Evolutionary conservation across 1,140 invertebrate genomes (phyloP).

Genomic region (Atta cephalotes): DNA sequence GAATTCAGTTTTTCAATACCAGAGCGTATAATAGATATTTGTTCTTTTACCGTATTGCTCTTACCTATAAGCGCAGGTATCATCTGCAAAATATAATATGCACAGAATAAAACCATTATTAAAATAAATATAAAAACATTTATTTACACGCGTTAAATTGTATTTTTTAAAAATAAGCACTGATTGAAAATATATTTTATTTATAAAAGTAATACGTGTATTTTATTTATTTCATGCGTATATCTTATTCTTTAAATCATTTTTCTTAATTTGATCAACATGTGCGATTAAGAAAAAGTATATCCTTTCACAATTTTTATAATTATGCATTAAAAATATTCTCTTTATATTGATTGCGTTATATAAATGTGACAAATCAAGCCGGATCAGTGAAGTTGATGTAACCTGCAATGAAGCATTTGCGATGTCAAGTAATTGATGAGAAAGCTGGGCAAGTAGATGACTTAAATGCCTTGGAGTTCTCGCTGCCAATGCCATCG

Average conservation of each 20-base stretch:
- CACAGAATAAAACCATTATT: neutral
- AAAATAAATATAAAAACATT: neutral
- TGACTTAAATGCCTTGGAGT: slow-evolving; percentile 84
- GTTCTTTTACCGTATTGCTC: slow-evolving; percentile 62
- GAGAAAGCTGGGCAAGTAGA: slow-evolving; percentile 77
- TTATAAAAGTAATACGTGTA: neutral
- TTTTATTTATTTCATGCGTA: neutral
- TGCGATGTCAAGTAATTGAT: slow-evolving; percentile 77
- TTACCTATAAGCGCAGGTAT: slow-evolving; percentile 72
- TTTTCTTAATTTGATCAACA: neutral
- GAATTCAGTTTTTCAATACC: slow-evolving; percentile 79
- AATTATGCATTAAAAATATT: neutral
- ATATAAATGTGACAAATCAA: neutral
- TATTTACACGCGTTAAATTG: neutral
- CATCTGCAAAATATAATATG: slow-evolving; percentile 75
- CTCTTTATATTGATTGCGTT: neutral
- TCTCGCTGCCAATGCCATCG: slow-evolving; percentile 86
- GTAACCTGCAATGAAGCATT: slow-evolving; percentile 80
- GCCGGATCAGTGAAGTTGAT: slow-evolving; percentile 20
- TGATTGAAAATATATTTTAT: neutral
- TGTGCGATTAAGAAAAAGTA: neutral
- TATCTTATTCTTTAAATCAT: neutral
- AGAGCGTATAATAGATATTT: slow-evolving; percentile 71
- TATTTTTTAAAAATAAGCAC: neutral
- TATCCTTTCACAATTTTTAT: neutral